Conservation (phyloP, 2,113 vertebrate species). For the Narcine bancroftii region DNA sequence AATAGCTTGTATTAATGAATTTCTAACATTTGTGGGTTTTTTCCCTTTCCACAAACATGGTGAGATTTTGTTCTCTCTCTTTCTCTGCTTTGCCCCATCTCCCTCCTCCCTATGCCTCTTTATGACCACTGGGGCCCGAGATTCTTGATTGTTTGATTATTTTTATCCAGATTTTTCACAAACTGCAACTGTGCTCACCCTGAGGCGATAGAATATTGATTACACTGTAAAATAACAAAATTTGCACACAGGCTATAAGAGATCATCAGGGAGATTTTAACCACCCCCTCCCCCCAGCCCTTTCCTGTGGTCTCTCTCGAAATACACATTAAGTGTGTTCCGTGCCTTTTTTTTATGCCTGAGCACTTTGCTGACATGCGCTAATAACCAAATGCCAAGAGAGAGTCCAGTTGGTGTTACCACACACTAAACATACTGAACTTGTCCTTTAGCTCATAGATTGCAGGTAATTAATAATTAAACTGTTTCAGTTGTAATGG, state of each 20-base stretch:
- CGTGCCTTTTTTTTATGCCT: slow-evolving; percentile 60
- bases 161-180: slow-evolving; percentile 38
- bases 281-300: neutral
- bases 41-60: neutral
- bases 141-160: slow-evolving; percentile 36
- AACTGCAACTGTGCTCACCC: slow-evolving; percentile 30
- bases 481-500: slow-evolving; percentile 80
- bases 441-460: slow-evolving; percentile 79
- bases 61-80: slow-evolving; percentile 1
- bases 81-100: neutral
- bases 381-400: slow-evolving; percentile 66
- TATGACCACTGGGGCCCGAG: slow-evolving; percentile 24
- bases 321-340: slow-evolving; percentile 39
- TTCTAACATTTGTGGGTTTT: neutral
- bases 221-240: slow-evolving; percentile 35
- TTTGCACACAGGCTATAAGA: slow-evolving; percentile 32
- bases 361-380: slow-evolving; percentile 68
- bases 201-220: slow-evolving; percentile 28
- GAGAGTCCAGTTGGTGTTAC: slow-evolving; percentile 57
- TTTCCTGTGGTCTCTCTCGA: slow-evolving; percentile 26
- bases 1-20: slow-evolving; percentile 34
- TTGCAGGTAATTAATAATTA: slow-evolving; percentile 98
- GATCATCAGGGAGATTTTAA: slow-evolving; percentile 35
- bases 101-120: neutral
- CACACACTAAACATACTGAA: slow-evolving; percentile 72